Evolutionary conservation across 2,888 invertebrate genomes (phyloP), one percentile per base, ranked within the genome.

Genomic region (Drepanosiphum platanoidis): DNA sequence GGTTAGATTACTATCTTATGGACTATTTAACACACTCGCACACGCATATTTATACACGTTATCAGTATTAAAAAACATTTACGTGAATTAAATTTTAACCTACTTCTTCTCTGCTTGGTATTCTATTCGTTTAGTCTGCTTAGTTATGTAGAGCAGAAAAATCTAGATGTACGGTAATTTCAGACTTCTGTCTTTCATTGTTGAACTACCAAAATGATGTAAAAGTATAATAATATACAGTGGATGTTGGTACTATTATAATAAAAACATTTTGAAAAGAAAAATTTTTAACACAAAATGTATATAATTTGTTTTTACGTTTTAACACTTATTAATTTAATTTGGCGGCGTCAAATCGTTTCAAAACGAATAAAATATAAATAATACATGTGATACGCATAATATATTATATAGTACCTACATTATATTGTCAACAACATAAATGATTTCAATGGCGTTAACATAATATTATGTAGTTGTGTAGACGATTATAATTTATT

Each of bases 131-230:
- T 22, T 66, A 39, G 66, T 30, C 78, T n/a, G 58, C 22, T 11
- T 72, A n/a, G 42, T 42, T 82, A 82, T 82, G 61, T 82, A 82
- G 82, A 82, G 82, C 82, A 82, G 58, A 82, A 82, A 71, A 82
- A 82, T 61, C n/a, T 64, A 82, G 58, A 82, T 39, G 61, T 72
- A 61, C 72, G 34, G 30, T 42, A 64, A 72, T 82, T 64, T 70
- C 32, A 32, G 34, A 58, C 39, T 52, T 80, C 58, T 30, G 34
- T 70, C 39, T 52, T 80, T 70, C 36, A 27, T 80, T 58, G 70
- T 80, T 39, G 13, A 1, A 34, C n/a, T 7, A 64, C 61, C 52
- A 46, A 71, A 58, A 58, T 58, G n/a, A 58, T 34, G 13, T n/a
- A n/a, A 58, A 58, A 58, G 15, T 46, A 46, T n/a, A n/a, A 58